A percentile compares a stretch with the other conserved stretches of the same genome.
Conservation (phyloP, 2,888 invertebrate species). For the Drosophila suboccidentalis region DNA sequence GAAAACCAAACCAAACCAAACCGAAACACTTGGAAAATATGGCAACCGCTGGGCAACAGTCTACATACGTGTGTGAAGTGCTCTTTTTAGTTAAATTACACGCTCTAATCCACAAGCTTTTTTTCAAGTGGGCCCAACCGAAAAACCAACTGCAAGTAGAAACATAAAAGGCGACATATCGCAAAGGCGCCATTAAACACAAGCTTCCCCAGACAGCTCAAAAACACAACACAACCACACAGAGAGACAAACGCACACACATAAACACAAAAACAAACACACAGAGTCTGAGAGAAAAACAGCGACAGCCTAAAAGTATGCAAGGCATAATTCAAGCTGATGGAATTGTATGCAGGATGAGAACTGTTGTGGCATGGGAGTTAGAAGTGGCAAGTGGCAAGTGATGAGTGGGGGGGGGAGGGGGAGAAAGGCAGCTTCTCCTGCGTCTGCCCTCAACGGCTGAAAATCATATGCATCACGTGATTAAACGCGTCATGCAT, state of each 20-base stretch:
- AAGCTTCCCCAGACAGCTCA: constrained; percentile 63
- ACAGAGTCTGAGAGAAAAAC: constrained; percentile 1
- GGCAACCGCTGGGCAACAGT: constrained; percentile 27
- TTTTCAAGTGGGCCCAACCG: constrained; percentile 43
- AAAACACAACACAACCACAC: constrained; percentile 35
- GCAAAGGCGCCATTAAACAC: constrained; percentile 60
- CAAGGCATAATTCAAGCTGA: constrained; percentile 81
- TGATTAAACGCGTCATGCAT: constrained; percentile 84
- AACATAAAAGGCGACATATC: constrained; percentile 75
- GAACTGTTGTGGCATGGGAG: constrained; percentile 9
- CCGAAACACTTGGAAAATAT: constrained; percentile 67
- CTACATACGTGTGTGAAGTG: constrained; percentile 48
- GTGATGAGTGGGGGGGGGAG: background rate
- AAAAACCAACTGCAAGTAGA: constrained; percentile 44
- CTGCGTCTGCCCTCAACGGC: constrained; percentile 52
- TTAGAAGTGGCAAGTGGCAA: background rate
- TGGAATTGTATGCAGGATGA: constrained; percentile 74
- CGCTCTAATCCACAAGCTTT: constrained; percentile 73
- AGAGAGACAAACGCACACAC: constrained; percentile 14
- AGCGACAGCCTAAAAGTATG: constrained; percentile 65
- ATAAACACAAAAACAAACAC: constrained; percentile 8
- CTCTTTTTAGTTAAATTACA: constrained; percentile 76
- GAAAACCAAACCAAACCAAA: constrained; percentile 37
- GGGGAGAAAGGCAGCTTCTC: constrained; percentile 8
- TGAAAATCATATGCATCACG: constrained; percentile 83